Base-by-base conservation (phyloP, 1,140 invertebrate species). In the Eriosoma lanigerum region DNA sequence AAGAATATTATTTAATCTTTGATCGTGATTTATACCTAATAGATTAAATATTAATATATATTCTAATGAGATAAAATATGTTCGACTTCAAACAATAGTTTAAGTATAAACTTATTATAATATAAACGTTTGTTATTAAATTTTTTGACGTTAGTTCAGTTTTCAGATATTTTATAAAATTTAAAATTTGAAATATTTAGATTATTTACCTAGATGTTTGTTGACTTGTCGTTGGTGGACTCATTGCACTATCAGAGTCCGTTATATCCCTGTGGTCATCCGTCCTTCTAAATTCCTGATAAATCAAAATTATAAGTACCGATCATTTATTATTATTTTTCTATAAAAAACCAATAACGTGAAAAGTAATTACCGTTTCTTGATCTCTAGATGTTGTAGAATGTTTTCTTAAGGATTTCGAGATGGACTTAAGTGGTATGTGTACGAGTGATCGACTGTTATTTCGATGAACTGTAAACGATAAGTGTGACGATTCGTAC, bases 371-470 rank as follows among this genome's bases (percentile, higher is more conserved):
- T 58, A 76, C 75, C 75, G 75, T 60, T 15, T 78, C 75, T 19
- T 38, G 54, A 60, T 78, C 75, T 78, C 19, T 78, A 6, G 54
- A 78, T 26, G 75, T 19, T 0, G 56, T 48, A 19, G 75, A 78
- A n/a, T 78, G 32, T 38, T 84, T 86, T 84, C 85, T 85, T 76
- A 84, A 85, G 56, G 85, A 86, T 81, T 82, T 81, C 52, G 84
- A 83, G 66, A 85, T 82, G 64, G 87, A 86, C 83, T 90, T 91
- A 82, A 91, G 83, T 19, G 90, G 90, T 83, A 88, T 88, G 83
- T 91, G 90, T 80, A 89, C 89, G 84, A 91, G 90, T 5, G 89
- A 90, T 83, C 91, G 91, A 83, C 89, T 90, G 84, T 88, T 88
- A 83, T 90, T 89, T 29, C 90, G 86, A 83, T 91, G 90, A 85